phyloP scores from a whole-genome alignment of 2,113 vertebrate species.

The Nibea albiflora region DNA sequence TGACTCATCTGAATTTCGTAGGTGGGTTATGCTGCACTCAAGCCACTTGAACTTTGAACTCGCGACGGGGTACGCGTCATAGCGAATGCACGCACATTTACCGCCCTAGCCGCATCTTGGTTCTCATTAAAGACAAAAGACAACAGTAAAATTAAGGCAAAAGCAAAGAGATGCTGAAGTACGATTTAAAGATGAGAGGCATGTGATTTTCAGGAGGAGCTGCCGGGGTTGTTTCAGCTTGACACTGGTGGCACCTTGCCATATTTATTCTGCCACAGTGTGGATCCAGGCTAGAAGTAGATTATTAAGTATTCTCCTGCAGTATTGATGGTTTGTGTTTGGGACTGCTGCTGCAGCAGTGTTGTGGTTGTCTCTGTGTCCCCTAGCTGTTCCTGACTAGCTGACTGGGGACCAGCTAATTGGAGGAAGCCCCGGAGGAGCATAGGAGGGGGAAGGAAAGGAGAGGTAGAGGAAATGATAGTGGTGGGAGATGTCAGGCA shows the following conservation, averaged over 20 bases:
- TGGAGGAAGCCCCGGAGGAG: slow-evolving; percentile 81
- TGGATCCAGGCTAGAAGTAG: slow-evolving; percentile 50
- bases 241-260: slow-evolving; percentile 46
- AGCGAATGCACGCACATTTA: not conserved
- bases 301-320: slow-evolving; percentile 70
- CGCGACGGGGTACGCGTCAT: not conserved
- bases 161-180: slow-evolving; percentile 35
- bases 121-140: slow-evolving; percentile 59
- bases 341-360: slow-evolving; percentile 64
- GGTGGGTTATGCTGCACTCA: slow-evolving; percentile 55
- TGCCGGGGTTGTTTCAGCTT: slow-evolving; percentile 50
- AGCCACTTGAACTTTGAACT: slow-evolving; percentile 40
- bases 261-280: slow-evolving; percentile 54
- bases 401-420: slow-evolving; percentile 80
- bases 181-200: slow-evolving; percentile 29
- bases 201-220: slow-evolving; percentile 36
- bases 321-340: slow-evolving; percentile 64
- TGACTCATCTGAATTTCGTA: slow-evolving; percentile 63
- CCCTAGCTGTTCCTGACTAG: slow-evolving; percentile 77
- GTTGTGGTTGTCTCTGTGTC: slow-evolving; percentile 71
- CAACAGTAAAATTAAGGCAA: slow-evolving; percentile 23
- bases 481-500: slow-evolving; percentile 49
- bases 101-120: slow-evolving; percentile 2
- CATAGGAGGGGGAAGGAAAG: slow-evolving; percentile 39
- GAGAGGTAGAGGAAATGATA: slow-evolving; percentile 42